These are phyloP conservation scores for Acanthurus leucopareius DNA, from an alignment of 2,797 vertebrate species.

Conservation along the genomic window DNA sequence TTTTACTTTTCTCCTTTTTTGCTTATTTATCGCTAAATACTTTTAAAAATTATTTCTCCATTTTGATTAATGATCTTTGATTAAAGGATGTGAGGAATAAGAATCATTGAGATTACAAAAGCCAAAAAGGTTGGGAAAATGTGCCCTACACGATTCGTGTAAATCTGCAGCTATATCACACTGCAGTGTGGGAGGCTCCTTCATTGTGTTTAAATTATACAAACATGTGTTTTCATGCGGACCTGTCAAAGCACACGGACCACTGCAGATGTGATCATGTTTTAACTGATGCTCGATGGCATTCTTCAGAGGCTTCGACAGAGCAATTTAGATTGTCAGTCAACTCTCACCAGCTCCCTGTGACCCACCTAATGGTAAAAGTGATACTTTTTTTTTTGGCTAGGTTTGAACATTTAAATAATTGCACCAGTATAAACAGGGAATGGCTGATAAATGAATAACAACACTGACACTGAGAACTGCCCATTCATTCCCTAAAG, in stretches of 20 bases:
- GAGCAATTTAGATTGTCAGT: not conserved
- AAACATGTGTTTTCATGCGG: too few species aligned
- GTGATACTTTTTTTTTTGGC: not conserved
- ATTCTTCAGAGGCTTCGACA: not conserved
- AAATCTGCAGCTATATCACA: too few species aligned
- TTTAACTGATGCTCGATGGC: not conserved
- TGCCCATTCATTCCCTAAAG: conserved; percentile 9
- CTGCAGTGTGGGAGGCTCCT: too few species aligned
- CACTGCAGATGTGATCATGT: not conserved
- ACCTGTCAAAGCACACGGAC: not conserved
- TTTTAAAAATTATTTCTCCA: too few species aligned
- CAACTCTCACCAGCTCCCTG: conserved; percentile 1
- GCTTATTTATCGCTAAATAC: too few species aligned
- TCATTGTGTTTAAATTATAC: too few species aligned
- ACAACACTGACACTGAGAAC: not conserved
- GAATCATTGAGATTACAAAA: too few species aligned
- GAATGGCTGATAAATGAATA: conserved; percentile 8
- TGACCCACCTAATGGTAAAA: not conserved
- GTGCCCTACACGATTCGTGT: too few species aligned
- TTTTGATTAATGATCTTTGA: too few species aligned
- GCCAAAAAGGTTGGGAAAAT: too few species aligned
- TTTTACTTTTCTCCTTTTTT: too few species aligned
- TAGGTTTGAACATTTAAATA: not conserved
- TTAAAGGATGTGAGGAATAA: too few species aligned
- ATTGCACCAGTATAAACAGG: not conserved